These are phyloP conservation scores for Cyanocitta stelleri DNA, from an alignment of 2,113 vertebrate genomes.

Conservation along the genomic window DNA sequence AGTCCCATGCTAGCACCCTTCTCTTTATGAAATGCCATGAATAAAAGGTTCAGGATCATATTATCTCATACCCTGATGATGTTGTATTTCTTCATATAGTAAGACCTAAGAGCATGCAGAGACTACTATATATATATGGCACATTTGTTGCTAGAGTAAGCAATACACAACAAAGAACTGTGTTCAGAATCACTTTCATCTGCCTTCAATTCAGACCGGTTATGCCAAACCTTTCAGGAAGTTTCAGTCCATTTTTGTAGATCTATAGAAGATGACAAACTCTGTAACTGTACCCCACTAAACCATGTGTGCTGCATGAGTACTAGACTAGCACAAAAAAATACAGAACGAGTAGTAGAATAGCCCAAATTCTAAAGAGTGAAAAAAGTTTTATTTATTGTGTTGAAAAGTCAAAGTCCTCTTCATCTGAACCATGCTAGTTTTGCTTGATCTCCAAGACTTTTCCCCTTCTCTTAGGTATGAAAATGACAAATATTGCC, in stretches of 20 bases:
- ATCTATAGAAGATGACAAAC: background rate
- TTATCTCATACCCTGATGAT: background rate
- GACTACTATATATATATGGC: fast-evolving
- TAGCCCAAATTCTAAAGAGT: background rate
- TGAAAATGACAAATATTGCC: background rate
- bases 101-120: background rate
- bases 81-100: background rate
- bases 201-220: background rate
- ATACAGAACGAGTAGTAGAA: background rate
- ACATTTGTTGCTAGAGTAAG: background rate
- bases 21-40: background rate
- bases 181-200: background rate
- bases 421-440: background rate
- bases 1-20: background rate
- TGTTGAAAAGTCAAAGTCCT: background rate
- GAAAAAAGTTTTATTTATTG: background rate
- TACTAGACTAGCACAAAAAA: background rate
- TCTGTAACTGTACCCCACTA: background rate
- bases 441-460: background rate
- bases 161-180: background rate
- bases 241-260: background rate
- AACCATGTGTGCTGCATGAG: background rate
- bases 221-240: background rate
- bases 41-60: background rate
- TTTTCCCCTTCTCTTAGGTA: background rate